Evolutionary conservation across 2,797 vertebrate genomes (phyloP), one percentile per base, ranked within the genome.

Genomic region (Pipistrellus nathusii): DNA sequence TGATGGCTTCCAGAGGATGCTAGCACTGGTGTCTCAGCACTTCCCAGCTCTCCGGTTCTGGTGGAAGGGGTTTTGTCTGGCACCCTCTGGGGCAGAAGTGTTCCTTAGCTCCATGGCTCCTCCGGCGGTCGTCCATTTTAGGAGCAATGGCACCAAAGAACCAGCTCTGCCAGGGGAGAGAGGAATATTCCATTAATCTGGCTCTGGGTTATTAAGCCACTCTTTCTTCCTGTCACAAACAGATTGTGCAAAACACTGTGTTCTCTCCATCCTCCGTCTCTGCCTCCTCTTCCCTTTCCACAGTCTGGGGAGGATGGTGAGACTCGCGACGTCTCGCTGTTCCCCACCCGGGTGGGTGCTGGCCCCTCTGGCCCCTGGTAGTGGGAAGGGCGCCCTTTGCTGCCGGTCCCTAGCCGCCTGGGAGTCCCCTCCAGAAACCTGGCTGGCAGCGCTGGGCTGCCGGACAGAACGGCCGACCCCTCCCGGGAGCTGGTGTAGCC

Each of bases 171-270:
- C 68, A 82, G 53, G 57, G 46, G 53, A 81, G 53, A 87, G 80
- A 80, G 95, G 72, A 82, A 94, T 85, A 78, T 94, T 94, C 88
- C 94, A 93, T 92, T 85, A 80, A 84, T 94, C 51, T 51, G 44
- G 32, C 82, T 64, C 32, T 85, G 72, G 72, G n/a, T 96, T 94
- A 95, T 94, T 87, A 91, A 95, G 66, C 59, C 93, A 83, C 53
- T 95, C 80, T 94, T 77, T 93, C 81, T 93, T 94, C 83, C 72
- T 95, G 86, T 95, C 96, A 93, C 92, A 75, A 82, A 44, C 62
- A 73, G 86, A 57, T 44, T 83, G 88, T 78, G 86, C 68, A 30
- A 91, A 82, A 94, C 59, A 57, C 44, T 59, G n/a, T 51, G 32
- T 77, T 91, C 93, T 91, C 64, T 44, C 30, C 38, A 59, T 32